Percentiles rank a stretch among this genome's conserved stretches.
Evolutionary conservation across 2,888 invertebrate species (phyloP).

Genomic region (Aquatica leii): DNA sequence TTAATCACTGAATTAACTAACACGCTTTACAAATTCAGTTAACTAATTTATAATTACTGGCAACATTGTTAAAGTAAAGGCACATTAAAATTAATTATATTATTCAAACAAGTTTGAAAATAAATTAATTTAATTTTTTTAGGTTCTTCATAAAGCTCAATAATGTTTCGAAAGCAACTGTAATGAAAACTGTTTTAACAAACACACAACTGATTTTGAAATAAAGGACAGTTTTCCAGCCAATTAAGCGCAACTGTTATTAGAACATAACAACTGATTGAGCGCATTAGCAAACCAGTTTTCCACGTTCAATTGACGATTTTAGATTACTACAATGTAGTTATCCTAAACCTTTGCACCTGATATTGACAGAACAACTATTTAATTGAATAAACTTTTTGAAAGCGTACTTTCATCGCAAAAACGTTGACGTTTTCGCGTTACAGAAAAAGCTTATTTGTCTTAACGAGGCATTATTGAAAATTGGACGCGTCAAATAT

Average conservation of each 20-base stretch:
- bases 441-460: background rate
- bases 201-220: background rate
- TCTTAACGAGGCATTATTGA: background rate
- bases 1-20: too few relatives aligned
- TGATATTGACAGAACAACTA: slow-evolving; percentile 13
- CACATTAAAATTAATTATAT: too few relatives aligned
- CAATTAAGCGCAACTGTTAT: slow-evolving; percentile 14
- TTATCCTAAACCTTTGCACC: slow-evolving; percentile 13
- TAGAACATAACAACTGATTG: slow-evolving; percentile 21
- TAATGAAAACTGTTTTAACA: slow-evolving; percentile 5
- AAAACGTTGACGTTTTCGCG: background rate
- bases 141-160: too few relatives aligned
- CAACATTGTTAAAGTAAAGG: too few relatives aligned
- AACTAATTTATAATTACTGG: too few relatives aligned
- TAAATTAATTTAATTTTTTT: too few relatives aligned
- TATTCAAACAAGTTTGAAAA: too few relatives aligned
- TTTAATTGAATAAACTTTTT: slow-evolving; percentile 5
- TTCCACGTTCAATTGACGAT: slow-evolving; percentile 25
- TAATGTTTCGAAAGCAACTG: too few relatives aligned
- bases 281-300: slow-evolving; percentile 20
- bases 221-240: slow-evolving; percentile 9
- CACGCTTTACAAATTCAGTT: too few relatives aligned
- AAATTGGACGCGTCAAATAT: slow-evolving; percentile 1
- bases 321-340: slow-evolving; percentile 18
- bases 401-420: slow-evolving; percentile 8